A percentile compares a stretch with the other conserved stretches of the same genome.
Evolutionary conservation across 35 echinoderm and acorn worm species (phyloP).

Genomic region (Hemicentrotus pulcherrimus): DNA sequence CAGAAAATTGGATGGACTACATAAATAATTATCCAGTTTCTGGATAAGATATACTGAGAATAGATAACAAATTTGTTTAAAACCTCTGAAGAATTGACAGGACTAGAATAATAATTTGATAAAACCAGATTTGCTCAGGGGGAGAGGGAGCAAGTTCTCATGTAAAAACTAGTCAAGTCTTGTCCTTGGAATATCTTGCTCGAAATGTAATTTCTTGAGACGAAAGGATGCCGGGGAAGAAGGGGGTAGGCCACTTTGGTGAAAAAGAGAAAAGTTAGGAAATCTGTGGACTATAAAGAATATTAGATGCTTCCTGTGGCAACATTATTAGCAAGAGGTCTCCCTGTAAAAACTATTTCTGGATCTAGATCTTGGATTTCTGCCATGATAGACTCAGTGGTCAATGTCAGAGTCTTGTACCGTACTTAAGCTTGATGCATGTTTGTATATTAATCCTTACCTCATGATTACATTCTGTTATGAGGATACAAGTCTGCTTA

Average conservation of each 20-base stretch:
- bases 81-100: background rate
- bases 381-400: background rate
- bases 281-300: constrained; percentile 6
- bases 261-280: background rate
- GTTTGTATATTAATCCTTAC: too few relatives aligned
- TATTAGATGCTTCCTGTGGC: background rate
- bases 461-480: too few relatives aligned
- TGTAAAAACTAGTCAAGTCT: background rate
- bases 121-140: background rate
- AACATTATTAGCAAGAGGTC: background rate
- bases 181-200: background rate
- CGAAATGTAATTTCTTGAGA: background rate
- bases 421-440: background rate
- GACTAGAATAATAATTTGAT: background rate
- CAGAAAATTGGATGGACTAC: background rate
- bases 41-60: background rate
- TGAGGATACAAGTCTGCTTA: too few relatives aligned
- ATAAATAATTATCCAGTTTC: background rate
- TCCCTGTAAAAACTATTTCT: constrained; percentile 10
- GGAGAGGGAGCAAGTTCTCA: background rate
- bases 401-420: background rate
- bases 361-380: background rate
- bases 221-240: background rate
- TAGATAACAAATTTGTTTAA: background rate
- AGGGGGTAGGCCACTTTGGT: background rate